Percentiles rank a stretch among this genome's conserved stretches.
These are phyloP conservation scores for Cosmorhoe ocellata DNA, from an alignment of 2,888 invertebrate genomes.

Conservation along the genomic window DNA sequence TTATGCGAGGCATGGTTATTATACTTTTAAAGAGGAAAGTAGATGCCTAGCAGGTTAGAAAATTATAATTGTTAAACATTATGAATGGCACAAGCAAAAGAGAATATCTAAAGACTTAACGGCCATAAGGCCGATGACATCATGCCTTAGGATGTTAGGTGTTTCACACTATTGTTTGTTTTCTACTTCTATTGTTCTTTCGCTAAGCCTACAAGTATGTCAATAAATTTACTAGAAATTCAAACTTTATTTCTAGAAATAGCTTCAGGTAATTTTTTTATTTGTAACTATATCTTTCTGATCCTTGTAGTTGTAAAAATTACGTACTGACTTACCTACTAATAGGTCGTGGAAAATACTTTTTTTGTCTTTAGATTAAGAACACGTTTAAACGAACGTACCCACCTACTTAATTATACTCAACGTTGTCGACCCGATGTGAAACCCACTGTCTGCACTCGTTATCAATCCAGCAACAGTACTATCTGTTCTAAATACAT, in stretches of 20 bases:
- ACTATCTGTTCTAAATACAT: slow-evolving; percentile 5
- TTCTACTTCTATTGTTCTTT: slow-evolving; percentile 40
- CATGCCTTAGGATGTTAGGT: slow-evolving; percentile 32
- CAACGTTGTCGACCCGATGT: too few relatives aligned
- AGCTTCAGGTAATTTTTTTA: neutral
- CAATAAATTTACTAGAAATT: neutral
- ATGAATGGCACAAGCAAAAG: slow-evolving; percentile 6
- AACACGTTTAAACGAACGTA: too few relatives aligned
- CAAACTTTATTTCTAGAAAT: slow-evolving; percentile 1
- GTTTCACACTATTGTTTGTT: slow-evolving; percentile 33
- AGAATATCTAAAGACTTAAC: slow-evolving; percentile 12
- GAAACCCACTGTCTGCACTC: too few relatives aligned
- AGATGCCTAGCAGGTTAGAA: too few relatives aligned
- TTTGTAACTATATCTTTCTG: too few relatives aligned
- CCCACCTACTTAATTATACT: too few relatives aligned
- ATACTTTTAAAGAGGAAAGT: too few relatives aligned
- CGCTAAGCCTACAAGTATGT: slow-evolving; percentile 5
- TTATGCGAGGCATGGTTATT: too few relatives aligned
- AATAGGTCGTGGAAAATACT: too few relatives aligned
- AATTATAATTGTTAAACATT: neutral
- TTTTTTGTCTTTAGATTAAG: too few relatives aligned
- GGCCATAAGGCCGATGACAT: slow-evolving; percentile 36
- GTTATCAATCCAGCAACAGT: neutral
- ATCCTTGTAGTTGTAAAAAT: too few relatives aligned
- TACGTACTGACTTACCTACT: too few relatives aligned